phyloP scores from a whole-genome alignment of 2,797 vertebrate species.

The Buceros bicornis region DNA sequence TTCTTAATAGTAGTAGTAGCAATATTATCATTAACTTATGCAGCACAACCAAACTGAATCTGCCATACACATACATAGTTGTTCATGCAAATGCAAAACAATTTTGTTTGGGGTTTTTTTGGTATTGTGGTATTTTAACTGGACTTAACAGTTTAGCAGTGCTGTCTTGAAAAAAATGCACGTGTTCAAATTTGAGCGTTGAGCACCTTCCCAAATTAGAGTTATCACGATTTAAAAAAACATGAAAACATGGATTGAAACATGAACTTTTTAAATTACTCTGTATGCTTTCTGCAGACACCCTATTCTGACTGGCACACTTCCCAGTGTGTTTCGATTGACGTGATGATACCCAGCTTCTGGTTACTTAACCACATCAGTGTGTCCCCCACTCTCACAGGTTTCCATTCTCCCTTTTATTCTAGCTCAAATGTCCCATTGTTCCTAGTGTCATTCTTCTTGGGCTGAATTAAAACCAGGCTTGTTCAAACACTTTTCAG shows the following conservation, averaged over 20 bases:
- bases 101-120: no score
- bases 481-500: background rate
- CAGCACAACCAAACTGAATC: background rate
- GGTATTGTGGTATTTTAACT: background rate
- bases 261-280: background rate
- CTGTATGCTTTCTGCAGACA: background rate
- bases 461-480: background rate
- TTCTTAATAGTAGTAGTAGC: background rate
- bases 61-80: background rate
- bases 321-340: background rate
- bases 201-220: background rate
- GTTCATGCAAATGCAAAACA: background rate
- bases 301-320: background rate
- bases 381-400: background rate
- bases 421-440: background rate
- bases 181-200: background rate
- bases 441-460: background rate
- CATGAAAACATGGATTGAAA: background rate
- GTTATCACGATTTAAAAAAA: background rate
- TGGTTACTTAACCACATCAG: background rate
- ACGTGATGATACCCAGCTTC: background rate
- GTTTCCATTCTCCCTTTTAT: background rate
- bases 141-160: background rate
- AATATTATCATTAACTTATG: background rate
- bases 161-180: background rate